Evolutionary conservation across 2,888 invertebrate genomes (phyloP).

Genomic region (Pristionchus mayeri): DNA sequence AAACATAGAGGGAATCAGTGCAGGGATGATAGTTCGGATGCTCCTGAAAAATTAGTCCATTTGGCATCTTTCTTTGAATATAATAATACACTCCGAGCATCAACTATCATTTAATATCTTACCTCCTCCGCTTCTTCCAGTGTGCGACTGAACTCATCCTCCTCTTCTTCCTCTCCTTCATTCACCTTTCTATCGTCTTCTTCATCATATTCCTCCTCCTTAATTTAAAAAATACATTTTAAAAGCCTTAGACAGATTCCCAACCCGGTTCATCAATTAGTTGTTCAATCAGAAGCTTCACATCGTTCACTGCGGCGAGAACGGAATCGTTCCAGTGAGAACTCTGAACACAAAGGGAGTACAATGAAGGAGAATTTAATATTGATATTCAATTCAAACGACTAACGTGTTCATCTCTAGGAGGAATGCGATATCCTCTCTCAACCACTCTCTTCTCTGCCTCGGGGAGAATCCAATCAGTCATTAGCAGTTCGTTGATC

Average conservation of each 20-base stretch:
- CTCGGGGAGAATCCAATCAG: neutral
- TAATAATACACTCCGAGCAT: too few species aligned
- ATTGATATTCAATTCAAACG: neutral
- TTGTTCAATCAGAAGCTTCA: neutral
- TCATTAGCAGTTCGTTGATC: neutral
- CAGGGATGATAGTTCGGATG: too few species aligned
- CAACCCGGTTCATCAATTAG: too few species aligned
- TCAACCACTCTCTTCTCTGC: neutral
- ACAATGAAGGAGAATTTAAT: neutral
- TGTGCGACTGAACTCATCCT: too few species aligned
- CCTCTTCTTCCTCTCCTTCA: neutral
- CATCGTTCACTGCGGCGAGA: neutral
- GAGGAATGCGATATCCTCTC: neutral
- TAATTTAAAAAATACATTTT: too few species aligned
- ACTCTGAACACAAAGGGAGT: neutral
- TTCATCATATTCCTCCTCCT: neutral
- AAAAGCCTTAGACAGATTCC: too few species aligned
- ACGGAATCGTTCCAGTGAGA: neutral
- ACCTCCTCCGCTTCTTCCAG: neutral
- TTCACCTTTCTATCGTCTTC: neutral
- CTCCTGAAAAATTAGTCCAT: too few species aligned
- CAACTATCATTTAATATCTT: too few species aligned
- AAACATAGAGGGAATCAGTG: too few species aligned
- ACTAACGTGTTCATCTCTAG: neutral
- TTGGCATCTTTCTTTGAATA: too few species aligned